These are phyloP conservation scores for Chloroceryle inda DNA, from an alignment of 2,797 vertebrate genomes.

Conservation along the genomic window DNA sequence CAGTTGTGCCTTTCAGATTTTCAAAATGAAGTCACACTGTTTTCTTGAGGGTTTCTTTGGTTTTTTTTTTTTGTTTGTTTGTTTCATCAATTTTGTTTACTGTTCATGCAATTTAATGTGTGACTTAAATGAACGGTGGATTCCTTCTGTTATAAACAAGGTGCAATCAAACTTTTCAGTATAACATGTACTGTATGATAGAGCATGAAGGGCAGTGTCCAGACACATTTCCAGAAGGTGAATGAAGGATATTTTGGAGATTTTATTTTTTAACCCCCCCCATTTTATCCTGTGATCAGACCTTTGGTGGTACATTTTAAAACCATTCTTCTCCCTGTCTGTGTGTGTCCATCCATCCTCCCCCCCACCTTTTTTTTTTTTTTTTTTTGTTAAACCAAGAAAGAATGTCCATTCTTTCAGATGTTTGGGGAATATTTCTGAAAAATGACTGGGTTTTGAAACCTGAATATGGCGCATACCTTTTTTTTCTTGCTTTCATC, in stretches of 20 bases:
- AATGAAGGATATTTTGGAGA: constrained; percentile 80
- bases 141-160: neutral
- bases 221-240: constrained; percentile 47
- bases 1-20: constrained; percentile 70
- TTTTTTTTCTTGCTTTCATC: constrained; percentile 23
- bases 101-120: neutral
- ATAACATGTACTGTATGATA: constrained; percentile 39
- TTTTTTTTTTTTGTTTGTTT: neutral
- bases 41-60: neutral
- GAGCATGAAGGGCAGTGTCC: constrained; percentile 65
- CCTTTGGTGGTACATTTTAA: constrained; percentile 71
- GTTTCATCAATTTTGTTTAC: neutral
- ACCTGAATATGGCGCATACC: constrained; percentile 54
- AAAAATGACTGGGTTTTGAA: constrained; percentile 64
- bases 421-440: neutral
- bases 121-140: neutral
- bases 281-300: neutral
- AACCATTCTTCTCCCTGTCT: neutral
- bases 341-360: too few species aligned
- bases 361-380: rapidly evolving
- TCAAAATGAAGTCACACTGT: constrained; percentile 25
- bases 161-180: neutral
- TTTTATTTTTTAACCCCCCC: neutral
- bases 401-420: constrained; percentile 63
- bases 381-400: constrained; percentile 50